Evolutionary conservation across 2,797 vertebrate genomes (phyloP), one percentile per base, ranked within the genome.

Genomic region (Gouania willdenowi): DNA sequence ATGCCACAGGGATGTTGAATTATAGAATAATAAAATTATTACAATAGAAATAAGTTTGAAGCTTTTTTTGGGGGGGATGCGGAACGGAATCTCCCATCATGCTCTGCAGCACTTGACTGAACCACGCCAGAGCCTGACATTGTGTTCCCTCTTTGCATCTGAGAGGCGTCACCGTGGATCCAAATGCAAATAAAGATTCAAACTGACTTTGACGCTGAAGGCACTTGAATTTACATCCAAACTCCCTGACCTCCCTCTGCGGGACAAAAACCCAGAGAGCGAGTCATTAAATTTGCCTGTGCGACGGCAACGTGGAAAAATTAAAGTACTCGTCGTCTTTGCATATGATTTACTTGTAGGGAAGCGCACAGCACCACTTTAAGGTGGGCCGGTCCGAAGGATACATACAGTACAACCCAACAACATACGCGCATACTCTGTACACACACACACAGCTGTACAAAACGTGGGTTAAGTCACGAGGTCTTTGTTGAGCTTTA

Each of bases 141-240:
- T 17, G 28, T 23, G 36, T 50, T 27, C 20, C 16, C 21, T 28
- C 27, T 26, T 11, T 11, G n/a, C n/a, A n/a, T 31, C 49, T 12
- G 27, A 18, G n/a, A 11, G 38, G 26, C 9, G 31, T 45, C 46
- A n/a, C 31, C 40, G 39, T 45, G 32, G 43, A 38, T 43, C 46
- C 42, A n/a, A 41, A 87, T 83, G 80, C 79, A 88, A 88, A 90
- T 70, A 37, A 22, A 34, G 56, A 90, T 83, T 86, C 79, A 88
- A 88, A 88, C 64, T 35, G 47, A 58, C 24, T 25, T 41, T 30
- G 56, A 57, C n/a, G 42, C 43, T 55, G 75, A 85, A 88, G 79
- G 82, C 83, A 83, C 86, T 80, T 78, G 49, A 49, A 87, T 87
- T 86, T 88, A 41, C 85, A 86, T 86, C 69, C 32, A 55, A 72